Conservation (phyloP, 2,113 vertebrate species). For the Antidorcas marsupialis region DNA sequence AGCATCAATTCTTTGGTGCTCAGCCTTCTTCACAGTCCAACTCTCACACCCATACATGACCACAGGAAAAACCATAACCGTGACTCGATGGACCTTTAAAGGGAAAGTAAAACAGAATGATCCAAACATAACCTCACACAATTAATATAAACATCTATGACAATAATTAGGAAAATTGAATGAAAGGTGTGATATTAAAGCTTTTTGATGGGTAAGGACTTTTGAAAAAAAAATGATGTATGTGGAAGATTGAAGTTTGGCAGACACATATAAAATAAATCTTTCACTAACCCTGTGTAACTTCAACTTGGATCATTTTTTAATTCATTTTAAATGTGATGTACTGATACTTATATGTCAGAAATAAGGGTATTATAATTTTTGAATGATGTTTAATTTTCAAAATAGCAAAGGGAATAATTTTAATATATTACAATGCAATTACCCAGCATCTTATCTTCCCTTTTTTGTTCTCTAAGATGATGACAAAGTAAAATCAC, state of each 20-base stretch:
- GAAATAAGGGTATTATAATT: neutral
- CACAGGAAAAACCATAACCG: too few relatives aligned
- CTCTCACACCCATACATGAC: too few relatives aligned
- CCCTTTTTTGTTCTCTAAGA: neutral
- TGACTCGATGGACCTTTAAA: neutral
- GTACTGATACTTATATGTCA: neutral
- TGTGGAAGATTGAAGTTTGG: neutral
- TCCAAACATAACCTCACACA: neutral
- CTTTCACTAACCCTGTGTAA: neutral
- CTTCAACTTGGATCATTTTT: neutral
- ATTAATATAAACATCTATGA: neutral
- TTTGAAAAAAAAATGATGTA: neutral
- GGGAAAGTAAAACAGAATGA: neutral
- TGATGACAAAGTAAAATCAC: neutral
- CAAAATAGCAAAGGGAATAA: neutral
- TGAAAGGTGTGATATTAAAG: neutral
- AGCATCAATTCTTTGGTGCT: too few relatives aligned
- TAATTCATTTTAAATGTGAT: slow-evolving; percentile 14
- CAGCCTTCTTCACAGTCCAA: too few relatives aligned
- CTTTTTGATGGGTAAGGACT: neutral
- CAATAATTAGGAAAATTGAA: neutral
- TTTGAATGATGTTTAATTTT: neutral
- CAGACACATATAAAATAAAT: neutral
- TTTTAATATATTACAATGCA: neutral
- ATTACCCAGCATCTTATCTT: neutral